Conservation (phyloP, 2,888 invertebrate species). For the Baronia brevicornis region DNA sequence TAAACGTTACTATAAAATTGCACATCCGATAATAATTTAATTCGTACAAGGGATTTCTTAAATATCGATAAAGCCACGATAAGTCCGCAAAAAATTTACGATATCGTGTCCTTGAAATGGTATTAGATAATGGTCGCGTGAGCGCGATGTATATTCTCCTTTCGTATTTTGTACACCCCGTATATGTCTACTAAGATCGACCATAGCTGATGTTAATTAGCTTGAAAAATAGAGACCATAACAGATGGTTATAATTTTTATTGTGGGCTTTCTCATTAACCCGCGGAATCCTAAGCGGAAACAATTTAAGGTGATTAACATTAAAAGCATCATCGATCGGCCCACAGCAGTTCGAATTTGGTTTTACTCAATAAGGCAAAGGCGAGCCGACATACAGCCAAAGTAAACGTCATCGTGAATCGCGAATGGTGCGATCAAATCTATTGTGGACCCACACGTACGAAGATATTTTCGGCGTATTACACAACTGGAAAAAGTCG, state of each 20-base stretch:
- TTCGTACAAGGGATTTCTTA: conserved; percentile 4
- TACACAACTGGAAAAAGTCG: conserved; percentile 59
- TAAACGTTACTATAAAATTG: conserved; percentile 1
- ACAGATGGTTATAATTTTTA: conserved; percentile 32
- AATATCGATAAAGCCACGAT: conserved; percentile 4
- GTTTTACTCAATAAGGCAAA: conserved; percentile 11
- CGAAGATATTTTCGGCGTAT: conserved; percentile 44
- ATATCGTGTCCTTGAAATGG: conserved; percentile 9
- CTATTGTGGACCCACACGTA: conserved; percentile 9
- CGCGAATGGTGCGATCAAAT: conserved; percentile 4
- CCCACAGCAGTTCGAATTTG: conserved; percentile 1
- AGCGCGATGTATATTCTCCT: conserved; percentile 10
- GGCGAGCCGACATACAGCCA: conserved; percentile 18
- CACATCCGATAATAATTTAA: conserved; percentile 13
- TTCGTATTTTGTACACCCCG: conserved; percentile 26
- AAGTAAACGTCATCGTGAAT: conserved; percentile 2
- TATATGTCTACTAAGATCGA: conserved; percentile 22
- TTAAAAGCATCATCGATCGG: conserved; percentile 16
- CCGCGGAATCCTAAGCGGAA: conserved; percentile 29
- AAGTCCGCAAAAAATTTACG: conserved; percentile 3
- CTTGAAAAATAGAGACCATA: conserved; percentile 28
- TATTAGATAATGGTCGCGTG: conserved; percentile 13
- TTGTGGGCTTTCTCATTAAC: conserved; percentile 35
- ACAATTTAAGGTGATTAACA: conserved; percentile 26
- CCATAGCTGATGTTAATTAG: conserved; percentile 36